Evolutionary conservation across 2,888 invertebrate species (phyloP).

Genomic region (Embidobia sp.): DNA sequence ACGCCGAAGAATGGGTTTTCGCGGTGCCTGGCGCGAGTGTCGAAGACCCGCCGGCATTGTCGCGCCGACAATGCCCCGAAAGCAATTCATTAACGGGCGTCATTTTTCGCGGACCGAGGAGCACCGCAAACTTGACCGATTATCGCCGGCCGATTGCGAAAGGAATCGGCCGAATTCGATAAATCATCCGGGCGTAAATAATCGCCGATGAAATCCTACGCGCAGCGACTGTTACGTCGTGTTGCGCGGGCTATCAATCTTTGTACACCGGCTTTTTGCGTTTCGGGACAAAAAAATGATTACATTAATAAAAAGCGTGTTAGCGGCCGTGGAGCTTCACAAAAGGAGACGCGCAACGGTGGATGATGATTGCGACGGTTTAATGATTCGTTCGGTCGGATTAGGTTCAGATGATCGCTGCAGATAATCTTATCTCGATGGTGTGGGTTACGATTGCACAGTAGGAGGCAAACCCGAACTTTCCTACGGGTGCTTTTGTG

Average conservation of each 20-base stretch:
- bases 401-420: no score
- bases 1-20: conserved; percentile 37
- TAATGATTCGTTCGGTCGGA: no score
- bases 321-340: no score
- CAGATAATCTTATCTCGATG: no score
- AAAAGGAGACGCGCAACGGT: no score
- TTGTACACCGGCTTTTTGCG: conserved; percentile 21
- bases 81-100: conserved; percentile 45
- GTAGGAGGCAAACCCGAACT: no score
- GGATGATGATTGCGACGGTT: no score
- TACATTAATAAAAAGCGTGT: conserved; percentile 11
- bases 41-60: conserved; percentile 36
- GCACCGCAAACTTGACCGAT: conserved; percentile 50
- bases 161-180: conserved; percentile 43
- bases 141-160: conserved; percentile 22
- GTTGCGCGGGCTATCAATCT: conserved; percentile 45
- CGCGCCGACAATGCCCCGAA: conserved; percentile 27
- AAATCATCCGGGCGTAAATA: conserved; percentile 48
- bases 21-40: conserved; percentile 43
- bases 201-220: conserved; percentile 34
- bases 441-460: no score
- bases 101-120: conserved; percentile 28
- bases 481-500: no score
- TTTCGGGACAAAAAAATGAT: conserved; percentile 5
- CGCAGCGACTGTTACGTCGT: conserved; percentile 32